Evolutionary conservation across 1,140 invertebrate species (phyloP).

Genomic region (Drosophila nikananu): DNA sequence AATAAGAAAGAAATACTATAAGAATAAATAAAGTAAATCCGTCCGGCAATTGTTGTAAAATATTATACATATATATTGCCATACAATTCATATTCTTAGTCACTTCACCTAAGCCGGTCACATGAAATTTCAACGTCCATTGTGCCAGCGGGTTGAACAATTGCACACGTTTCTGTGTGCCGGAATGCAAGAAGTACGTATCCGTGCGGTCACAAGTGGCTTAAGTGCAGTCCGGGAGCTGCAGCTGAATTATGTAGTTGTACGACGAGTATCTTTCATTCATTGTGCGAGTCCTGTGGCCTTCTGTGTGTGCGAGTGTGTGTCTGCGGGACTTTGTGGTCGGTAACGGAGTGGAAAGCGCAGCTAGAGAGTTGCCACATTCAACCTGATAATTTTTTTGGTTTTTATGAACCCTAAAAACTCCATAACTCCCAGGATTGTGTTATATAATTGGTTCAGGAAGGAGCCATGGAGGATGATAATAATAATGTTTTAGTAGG

Average conservation of each 20-base stretch:
- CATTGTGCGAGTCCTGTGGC: slow-evolving; percentile 14
- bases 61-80: slow-evolving; percentile 20
- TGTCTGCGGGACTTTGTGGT: slow-evolving; percentile 8
- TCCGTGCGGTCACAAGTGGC: slow-evolving; percentile 58
- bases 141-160: slow-evolving; percentile 70
- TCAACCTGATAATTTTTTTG: slow-evolving; percentile 18
- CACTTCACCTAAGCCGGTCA: slow-evolving; percentile 62
- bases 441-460: slow-evolving; percentile 1
- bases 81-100: slow-evolving; percentile 36
- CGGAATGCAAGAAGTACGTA: slow-evolving; percentile 75
- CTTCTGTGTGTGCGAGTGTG: background rate
- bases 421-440: background rate
- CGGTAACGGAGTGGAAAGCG: slow-evolving; percentile 7
- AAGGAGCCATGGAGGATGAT: background rate
- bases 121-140: slow-evolving; percentile 73
- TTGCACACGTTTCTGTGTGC: slow-evolving; percentile 77
- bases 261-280: slow-evolving; percentile 33
- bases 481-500: background rate
- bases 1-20: slow-evolving; percentile 6
- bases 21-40: slow-evolving; percentile 19
- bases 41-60: slow-evolving; percentile 56
- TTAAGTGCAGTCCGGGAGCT: slow-evolving; percentile 65
- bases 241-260: slow-evolving; percentile 68
- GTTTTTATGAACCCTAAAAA: slow-evolving; percentile 17
- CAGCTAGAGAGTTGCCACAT: background rate